Conservation (phyloP, 2,113 vertebrate species). For the Melierax canorus region DNA sequence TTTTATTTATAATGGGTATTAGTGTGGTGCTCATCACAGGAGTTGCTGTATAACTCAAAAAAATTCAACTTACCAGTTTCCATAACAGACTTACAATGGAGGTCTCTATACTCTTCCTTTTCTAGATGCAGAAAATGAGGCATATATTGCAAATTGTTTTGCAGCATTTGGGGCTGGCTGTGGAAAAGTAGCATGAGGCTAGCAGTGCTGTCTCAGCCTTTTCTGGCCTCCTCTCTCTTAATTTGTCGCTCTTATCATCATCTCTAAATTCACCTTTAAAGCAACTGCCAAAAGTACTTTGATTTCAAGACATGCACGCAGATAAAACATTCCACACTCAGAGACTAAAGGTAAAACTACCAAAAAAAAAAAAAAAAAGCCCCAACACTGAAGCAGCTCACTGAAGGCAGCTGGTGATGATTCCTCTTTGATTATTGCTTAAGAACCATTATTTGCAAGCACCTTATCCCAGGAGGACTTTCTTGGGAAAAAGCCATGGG, state of each 20-base stretch:
- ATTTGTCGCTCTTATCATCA: neutral
- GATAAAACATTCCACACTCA: neutral
- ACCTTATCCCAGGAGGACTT: slow-evolving; percentile 10
- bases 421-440: slow-evolving; percentile 46
- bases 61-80: neutral
- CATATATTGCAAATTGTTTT: neutral
- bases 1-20: neutral
- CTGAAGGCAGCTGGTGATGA: neutral
- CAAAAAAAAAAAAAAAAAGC: neutral
- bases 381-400: neutral
- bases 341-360: neutral
- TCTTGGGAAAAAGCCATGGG: neutral
- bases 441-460: neutral
- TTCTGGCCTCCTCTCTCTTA: neutral
- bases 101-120: neutral
- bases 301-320: neutral
- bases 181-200: neutral
- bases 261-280: slow-evolving; percentile 17
- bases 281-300: neutral
- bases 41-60: neutral
- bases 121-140: neutral
- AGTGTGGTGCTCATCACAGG: neutral
- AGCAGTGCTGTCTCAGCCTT: neutral
- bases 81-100: neutral
- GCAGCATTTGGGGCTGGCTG: neutral